Evolutionary conservation across 1,140 invertebrate genomes (phyloP).

Genomic region (Drosophila mauritiana): DNA sequence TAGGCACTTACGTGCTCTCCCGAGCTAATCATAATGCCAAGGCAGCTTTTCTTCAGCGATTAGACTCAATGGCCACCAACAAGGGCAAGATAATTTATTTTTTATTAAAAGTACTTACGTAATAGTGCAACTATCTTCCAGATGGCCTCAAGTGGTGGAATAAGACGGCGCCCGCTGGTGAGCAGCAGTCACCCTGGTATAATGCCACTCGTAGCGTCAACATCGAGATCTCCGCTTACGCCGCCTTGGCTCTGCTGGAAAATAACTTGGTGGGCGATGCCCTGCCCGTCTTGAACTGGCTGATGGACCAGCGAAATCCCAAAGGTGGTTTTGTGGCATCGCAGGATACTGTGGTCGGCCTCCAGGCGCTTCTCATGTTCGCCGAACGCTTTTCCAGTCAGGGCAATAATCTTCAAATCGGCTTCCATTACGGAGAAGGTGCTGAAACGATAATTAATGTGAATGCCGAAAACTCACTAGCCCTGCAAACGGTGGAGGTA

Average conservation of each 20-base stretch:
- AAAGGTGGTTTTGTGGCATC: slow-evolving; percentile 92
- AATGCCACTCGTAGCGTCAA: slow-evolving; percentile 90
- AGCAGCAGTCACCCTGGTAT: slow-evolving; percentile 91
- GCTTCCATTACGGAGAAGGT: slow-evolving; percentile 86
- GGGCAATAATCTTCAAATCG: slow-evolving; percentile 86
- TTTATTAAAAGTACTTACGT: background rate
- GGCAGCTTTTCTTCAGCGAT: slow-evolving; percentile 74
- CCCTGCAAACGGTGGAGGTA: slow-evolving; percentile 87
- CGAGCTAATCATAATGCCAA: slow-evolving; percentile 88
- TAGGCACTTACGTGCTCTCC: slow-evolving; percentile 91
- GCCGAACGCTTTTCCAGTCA: slow-evolving; percentile 87
- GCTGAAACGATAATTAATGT: slow-evolving; percentile 88
- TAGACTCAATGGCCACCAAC: slow-evolving; percentile 73
- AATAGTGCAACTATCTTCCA: slow-evolving; percentile 13
- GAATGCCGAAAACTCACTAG: slow-evolving; percentile 89
- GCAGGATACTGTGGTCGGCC: slow-evolving; percentile 90
- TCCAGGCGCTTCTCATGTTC: slow-evolving; percentile 90
- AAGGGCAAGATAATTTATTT: slow-evolving; percentile 29
- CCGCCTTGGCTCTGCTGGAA: slow-evolving; percentile 88
- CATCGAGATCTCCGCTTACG: slow-evolving; percentile 96
- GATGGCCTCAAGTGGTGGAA: slow-evolving; percentile 91
- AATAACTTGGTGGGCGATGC: slow-evolving; percentile 89
- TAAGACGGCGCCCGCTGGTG: slow-evolving; percentile 85
- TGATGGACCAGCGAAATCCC: slow-evolving; percentile 92
- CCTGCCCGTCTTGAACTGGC: slow-evolving; percentile 92